phyloP scores from a whole-genome alignment of 1,140 invertebrate species.

The Zaprionus camerounensis region DNA sequence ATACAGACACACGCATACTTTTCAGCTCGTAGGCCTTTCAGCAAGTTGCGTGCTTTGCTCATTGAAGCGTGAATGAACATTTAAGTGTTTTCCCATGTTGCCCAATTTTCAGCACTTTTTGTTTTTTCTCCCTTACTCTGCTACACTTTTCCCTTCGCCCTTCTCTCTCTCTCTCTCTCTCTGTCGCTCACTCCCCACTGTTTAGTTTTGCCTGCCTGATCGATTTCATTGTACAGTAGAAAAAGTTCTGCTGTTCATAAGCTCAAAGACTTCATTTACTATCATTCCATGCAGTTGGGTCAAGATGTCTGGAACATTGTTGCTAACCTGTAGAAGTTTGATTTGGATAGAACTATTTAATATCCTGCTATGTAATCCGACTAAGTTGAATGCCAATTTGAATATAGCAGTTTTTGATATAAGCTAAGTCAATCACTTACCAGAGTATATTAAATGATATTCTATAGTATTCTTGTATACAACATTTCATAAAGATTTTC shows the following conservation, averaged over 20 bases:
- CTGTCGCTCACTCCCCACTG: neutral
- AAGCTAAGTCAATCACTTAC: neutral
- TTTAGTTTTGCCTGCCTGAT: neutral
- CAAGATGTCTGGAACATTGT: constrained; percentile 9
- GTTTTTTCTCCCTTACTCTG: neutral
- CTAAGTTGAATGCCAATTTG: neutral
- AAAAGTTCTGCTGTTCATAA: constrained; percentile 1
- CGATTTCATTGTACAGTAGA: constrained; percentile 1
- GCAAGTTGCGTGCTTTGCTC: constrained; percentile 24
- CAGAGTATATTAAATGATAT: neutral
- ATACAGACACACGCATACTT: neutral
- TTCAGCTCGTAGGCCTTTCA: constrained; percentile 29
- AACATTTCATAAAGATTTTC: neutral
- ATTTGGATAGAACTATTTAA: neutral
- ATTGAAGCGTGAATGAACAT: constrained; percentile 49
- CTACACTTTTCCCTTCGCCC: neutral
- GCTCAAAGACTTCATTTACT: constrained; percentile 11
- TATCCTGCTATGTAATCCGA: neutral
- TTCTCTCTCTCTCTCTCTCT: neutral
- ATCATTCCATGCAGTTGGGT: neutral
- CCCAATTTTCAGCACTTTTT: constrained; percentile 22
- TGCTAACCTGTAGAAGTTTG: neutral
- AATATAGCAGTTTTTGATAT: neutral
- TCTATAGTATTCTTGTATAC: neutral
- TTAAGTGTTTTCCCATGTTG: constrained; percentile 55